phyloP scores from a whole-genome alignment of 1,140 invertebrate genomes.

The Meloidogyne floridensis region DNA sequence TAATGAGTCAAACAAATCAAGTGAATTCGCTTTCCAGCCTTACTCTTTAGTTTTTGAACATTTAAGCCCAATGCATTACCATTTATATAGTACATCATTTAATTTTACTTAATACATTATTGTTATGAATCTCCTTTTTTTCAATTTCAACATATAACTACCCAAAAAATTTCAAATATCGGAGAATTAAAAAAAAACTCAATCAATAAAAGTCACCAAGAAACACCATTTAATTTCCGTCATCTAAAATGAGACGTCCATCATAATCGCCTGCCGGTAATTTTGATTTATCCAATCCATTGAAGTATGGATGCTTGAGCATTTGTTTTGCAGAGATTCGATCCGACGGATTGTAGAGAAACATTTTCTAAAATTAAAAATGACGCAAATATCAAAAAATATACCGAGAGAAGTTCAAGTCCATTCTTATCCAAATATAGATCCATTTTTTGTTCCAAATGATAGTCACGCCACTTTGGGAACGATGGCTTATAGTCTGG shows the following conservation, averaged over 20 bases:
- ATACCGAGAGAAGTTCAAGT: slow-evolving; percentile 75
- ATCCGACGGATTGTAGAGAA: slow-evolving; percentile 78
- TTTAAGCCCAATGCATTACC: neutral
- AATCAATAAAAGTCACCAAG: slow-evolving; percentile 5
- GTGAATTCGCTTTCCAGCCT: too few relatives aligned
- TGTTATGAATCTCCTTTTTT: slow-evolving; percentile 1
- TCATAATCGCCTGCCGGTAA: slow-evolving; percentile 52
- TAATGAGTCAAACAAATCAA: too few relatives aligned
- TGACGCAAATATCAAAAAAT: neutral
- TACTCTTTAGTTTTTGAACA: too few relatives aligned
- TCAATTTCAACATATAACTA: neutral
- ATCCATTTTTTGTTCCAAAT: slow-evolving; percentile 67
- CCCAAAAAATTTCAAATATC: neutral
- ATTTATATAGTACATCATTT: neutral
- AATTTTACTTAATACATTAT: neutral
- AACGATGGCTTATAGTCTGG: slow-evolving; percentile 88
- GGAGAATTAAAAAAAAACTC: neutral
- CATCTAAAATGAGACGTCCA: slow-evolving; percentile 41
- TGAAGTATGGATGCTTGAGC: slow-evolving; percentile 78
- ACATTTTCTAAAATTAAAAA: slow-evolving; percentile 73
- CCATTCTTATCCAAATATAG: slow-evolving; percentile 66
- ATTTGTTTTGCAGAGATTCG: slow-evolving; percentile 77
- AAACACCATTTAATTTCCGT: slow-evolving; percentile 25
- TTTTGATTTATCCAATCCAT: slow-evolving; percentile 66
- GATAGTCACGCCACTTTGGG: slow-evolving; percentile 80